These are phyloP conservation scores for Ectobius pallidus DNA, from an alignment of 2,888 invertebrate genomes.

Conservation along the genomic window DNA sequence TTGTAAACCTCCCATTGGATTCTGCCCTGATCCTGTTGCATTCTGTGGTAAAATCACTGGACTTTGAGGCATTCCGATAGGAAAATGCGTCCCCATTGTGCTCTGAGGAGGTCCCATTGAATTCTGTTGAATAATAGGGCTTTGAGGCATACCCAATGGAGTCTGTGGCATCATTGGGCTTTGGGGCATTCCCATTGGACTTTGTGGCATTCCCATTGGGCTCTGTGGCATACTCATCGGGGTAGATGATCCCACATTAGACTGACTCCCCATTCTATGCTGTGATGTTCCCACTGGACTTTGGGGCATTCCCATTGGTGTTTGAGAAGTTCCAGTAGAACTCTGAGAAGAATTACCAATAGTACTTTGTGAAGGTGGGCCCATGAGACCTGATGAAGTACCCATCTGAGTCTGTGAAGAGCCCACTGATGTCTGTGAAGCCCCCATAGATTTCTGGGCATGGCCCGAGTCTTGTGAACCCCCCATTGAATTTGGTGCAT, in stretches of 20 bases:
- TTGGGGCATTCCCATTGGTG: conserved; percentile 12
- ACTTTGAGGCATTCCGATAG: conserved; percentile 14
- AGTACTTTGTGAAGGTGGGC: too few species aligned
- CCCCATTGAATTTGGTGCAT: conserved; percentile 4
- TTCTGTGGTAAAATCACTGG: not conserved
- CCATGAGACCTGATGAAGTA: not conserved
- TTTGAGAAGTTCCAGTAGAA: not conserved
- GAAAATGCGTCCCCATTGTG: conserved; percentile 13
- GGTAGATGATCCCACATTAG: not conserved
- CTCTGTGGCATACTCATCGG: not conserved
- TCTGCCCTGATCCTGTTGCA: conserved; percentile 1
- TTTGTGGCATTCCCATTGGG: not conserved
- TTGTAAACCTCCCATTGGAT: not conserved
- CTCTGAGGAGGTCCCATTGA: conserved; percentile 3
- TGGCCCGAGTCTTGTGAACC: not conserved
- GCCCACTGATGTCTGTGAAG: conserved; percentile 20
- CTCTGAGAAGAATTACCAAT: not conserved
- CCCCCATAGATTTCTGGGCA: conserved; percentile 14
- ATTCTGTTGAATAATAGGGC: conserved; percentile 1
- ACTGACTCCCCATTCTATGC: not conserved
- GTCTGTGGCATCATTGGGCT: conserved; percentile 14
- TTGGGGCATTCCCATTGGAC: conserved; percentile 1
- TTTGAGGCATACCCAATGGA: conserved; percentile 16
- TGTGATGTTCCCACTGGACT: conserved; percentile 3
- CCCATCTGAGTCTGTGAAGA: not conserved